Percentiles rank a stretch among this genome's conserved stretches.
These are phyloP conservation scores for Arnoldichthys spilopterus DNA, from an alignment of 2,797 vertebrate species.

Conservation along the genomic window DNA sequence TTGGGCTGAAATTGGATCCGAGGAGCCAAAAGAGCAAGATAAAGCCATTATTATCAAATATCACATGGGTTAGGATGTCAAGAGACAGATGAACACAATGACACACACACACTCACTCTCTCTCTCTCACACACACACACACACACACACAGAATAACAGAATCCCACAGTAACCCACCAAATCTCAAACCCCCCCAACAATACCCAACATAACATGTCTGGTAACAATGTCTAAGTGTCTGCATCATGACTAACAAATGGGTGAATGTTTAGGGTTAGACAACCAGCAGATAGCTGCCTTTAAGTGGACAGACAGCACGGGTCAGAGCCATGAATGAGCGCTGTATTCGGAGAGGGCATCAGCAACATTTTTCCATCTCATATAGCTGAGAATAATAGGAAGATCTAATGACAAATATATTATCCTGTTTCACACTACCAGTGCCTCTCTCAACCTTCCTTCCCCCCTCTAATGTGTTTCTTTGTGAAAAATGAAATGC, in stretches of 20 bases:
- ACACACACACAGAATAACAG: not conserved
- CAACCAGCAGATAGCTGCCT: constrained; percentile 34
- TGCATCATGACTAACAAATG: constrained; percentile 40
- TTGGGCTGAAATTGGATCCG: constrained; percentile 37
- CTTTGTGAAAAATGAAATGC: constrained; percentile 35
- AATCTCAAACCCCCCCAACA: constrained; percentile 1
- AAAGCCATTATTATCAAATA: constrained; percentile 51
- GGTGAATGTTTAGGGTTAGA: constrained; percentile 34
- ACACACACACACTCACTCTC: constrained; percentile 15
- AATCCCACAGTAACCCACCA: not conserved
- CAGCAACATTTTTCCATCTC: constrained; percentile 35
- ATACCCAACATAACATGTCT: constrained; percentile 21
- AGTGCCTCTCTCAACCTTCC: constrained; percentile 23
- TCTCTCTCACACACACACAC: not conserved
- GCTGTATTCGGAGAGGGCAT: constrained; percentile 28
- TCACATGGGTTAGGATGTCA: constrained; percentile 49
- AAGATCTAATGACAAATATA: constrained; percentile 50
- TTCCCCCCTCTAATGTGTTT: constrained; percentile 28
- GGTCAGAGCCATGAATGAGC: constrained; percentile 30
- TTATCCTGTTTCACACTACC: constrained; percentile 31
- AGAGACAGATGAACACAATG: constrained; percentile 27
- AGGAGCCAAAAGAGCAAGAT: constrained; percentile 43
- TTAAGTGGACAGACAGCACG: constrained; percentile 31
- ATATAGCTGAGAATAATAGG: constrained; percentile 46
- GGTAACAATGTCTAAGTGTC: constrained; percentile 37